Evolutionary conservation across 2,113 vertebrate species (phyloP).

Genomic region (Martes martes): DNA sequence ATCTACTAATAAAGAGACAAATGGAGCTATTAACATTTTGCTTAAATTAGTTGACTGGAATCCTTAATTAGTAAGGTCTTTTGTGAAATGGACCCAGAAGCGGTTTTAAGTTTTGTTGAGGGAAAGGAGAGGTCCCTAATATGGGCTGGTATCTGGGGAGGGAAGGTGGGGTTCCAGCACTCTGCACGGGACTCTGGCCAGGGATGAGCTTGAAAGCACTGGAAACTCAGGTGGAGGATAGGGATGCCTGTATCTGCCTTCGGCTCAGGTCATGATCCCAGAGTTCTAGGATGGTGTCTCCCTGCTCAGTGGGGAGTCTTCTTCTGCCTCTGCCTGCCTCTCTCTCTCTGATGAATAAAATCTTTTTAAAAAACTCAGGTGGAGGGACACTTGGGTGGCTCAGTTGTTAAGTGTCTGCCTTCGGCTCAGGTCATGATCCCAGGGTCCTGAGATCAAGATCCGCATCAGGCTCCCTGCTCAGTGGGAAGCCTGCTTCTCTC

Average conservation of each 20-base stretch:
- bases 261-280: neutral
- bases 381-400: neutral
- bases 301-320: neutral
- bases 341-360: neutral
- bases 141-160: neutral
- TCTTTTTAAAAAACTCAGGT: neutral
- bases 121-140: constrained; percentile 26
- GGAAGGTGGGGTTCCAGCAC: neutral
- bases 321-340: neutral
- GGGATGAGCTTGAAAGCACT: neutral
- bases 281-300: no score
- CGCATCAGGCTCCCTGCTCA: no score
- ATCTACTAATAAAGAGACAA: constrained; percentile 66
- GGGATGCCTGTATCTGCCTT: neutral
- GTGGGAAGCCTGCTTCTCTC: no score
- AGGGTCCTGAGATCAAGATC: no score
- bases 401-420: no score
- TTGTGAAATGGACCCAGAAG: constrained; percentile 50
- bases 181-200: neutral
- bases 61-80: constrained; percentile 54
- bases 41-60: constrained; percentile 56
- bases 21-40: constrained; percentile 66
- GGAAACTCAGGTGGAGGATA: neutral
- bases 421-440: no score
- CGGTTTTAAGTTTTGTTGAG: constrained; percentile 20